Conservation (phyloP, 2,888 invertebrate genomes). For the Tillus elongatus region DNA sequence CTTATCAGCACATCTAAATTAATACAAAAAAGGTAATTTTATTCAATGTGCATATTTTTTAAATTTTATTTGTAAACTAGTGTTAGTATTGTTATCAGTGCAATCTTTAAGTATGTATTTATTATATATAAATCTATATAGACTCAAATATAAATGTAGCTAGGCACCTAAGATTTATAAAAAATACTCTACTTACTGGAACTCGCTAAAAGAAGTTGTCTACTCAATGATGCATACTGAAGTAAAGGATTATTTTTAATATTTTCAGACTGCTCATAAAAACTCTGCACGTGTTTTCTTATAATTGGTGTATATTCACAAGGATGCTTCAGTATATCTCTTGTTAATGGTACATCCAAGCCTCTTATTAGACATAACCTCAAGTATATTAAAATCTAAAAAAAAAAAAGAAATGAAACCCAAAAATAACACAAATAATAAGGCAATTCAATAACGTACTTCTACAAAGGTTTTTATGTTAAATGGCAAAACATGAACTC, state of each 20-base stretch:
- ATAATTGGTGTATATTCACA: conserved; percentile 58
- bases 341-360: conserved; percentile 49
- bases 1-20: no score
- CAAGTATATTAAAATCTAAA: conserved; percentile 68
- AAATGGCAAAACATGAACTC: conserved; percentile 63
- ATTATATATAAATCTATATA: no score
- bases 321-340: conserved; percentile 50
- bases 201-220: conserved; percentile 54
- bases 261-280: conserved; percentile 35
- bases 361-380: conserved; percentile 66
- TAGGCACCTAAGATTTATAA: no score
- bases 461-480: conserved; percentile 63
- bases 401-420: conserved; percentile 17
- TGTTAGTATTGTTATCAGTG: no score
- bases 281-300: conserved; percentile 33
- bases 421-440: conserved; percentile 8
- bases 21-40: no score
- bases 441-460: conserved; percentile 35
- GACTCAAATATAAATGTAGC: no score
- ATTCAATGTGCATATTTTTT: no score
- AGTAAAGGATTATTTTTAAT: conserved; percentile 51
- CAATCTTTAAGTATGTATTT: no score
- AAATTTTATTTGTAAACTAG: no score
- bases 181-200: conserved; percentile 35
- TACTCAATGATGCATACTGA: conserved; percentile 60